phyloP scores from a whole-genome alignment of 2,888 invertebrate species.

The Allacma fusca region DNA sequence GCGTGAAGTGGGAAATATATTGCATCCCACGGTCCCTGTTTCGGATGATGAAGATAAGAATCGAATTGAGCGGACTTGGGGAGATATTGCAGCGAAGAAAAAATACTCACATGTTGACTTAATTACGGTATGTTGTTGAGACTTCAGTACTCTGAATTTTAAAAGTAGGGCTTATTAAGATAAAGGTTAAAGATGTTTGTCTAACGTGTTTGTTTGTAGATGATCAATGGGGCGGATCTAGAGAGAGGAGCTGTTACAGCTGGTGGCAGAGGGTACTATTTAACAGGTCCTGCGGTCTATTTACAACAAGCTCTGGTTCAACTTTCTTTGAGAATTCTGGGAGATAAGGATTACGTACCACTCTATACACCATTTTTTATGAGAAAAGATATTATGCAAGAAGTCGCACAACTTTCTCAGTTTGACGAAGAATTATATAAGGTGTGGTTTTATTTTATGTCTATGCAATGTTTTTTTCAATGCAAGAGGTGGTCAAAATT shows the following conservation, averaged over 20 bases:
- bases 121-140: slow-evolving; percentile 71
- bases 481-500: too few species aligned
- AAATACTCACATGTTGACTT: slow-evolving; percentile 98
- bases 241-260: slow-evolving; percentile 90
- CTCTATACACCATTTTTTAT: slow-evolving; percentile 98
- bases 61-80: slow-evolving; percentile 86
- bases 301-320: slow-evolving; percentile 95
- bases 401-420: slow-evolving; percentile 98
- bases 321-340: slow-evolving; percentile 80
- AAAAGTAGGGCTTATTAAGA: too few species aligned
- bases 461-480: too few species aligned
- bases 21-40: slow-evolving; percentile 94
- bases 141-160: too few species aligned
- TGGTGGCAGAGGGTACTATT: slow-evolving; percentile 93
- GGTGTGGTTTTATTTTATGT: slow-evolving; percentile 66
- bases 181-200: too few species aligned
- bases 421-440: slow-evolving; percentile 99
- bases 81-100: slow-evolving; percentile 80
- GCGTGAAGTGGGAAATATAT: slow-evolving; percentile 91
- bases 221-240: slow-evolving; percentile 97
- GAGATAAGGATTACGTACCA: slow-evolving; percentile 82
- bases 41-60: slow-evolving; percentile 97
- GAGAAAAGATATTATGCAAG: slow-evolving; percentile 99
- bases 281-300: slow-evolving; percentile 91
- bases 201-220: slow-evolving; percentile 73